Evolutionary conservation across 2,797 vertebrate species (phyloP).

Genomic region (Gobio occitaniae): DNA sequence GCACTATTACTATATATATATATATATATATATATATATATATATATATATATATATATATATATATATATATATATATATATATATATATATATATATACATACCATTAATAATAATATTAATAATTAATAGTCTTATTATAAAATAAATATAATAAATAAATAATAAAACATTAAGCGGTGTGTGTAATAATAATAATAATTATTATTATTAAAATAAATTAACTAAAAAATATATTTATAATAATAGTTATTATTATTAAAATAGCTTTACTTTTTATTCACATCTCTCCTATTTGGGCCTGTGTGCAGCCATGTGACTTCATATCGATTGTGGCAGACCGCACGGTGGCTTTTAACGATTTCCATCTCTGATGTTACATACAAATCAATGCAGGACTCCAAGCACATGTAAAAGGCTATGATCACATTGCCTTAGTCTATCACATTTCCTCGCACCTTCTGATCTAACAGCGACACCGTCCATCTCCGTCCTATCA

Average conservation of each 20-base stretch:
- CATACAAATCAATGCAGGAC: slow-evolving; percentile 18
- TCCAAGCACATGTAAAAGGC: slow-evolving; percentile 10
- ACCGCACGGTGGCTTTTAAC: slow-evolving; percentile 36
- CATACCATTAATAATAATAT: background rate
- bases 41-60: no score
- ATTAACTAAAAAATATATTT: background rate
- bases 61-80: no score
- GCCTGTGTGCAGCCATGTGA: slow-evolving; percentile 45
- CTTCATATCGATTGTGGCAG: slow-evolving; percentile 54
- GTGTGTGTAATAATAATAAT: background rate
- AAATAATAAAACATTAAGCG: no score
- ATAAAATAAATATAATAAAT: background rate
- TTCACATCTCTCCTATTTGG: slow-evolving; percentile 41
- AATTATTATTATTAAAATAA: background rate
- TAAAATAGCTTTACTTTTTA: slow-evolving; percentile 61
- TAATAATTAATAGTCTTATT: background rate
- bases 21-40: no score
- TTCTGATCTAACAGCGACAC: slow-evolving; percentile 33
- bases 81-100: no score
- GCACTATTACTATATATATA: no score
- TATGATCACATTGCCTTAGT: slow-evolving; percentile 36
- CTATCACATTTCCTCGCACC: slow-evolving; percentile 17
- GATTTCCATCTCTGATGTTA: slow-evolving; percentile 46
- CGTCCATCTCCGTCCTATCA: background rate
- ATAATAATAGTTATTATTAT: slow-evolving; percentile 54